Percentiles rank a stretch among this genome's conserved stretches.
These are phyloP conservation scores for Siniperca knerii DNA, from an alignment of 2,113 vertebrate species.

Conservation along the genomic window DNA sequence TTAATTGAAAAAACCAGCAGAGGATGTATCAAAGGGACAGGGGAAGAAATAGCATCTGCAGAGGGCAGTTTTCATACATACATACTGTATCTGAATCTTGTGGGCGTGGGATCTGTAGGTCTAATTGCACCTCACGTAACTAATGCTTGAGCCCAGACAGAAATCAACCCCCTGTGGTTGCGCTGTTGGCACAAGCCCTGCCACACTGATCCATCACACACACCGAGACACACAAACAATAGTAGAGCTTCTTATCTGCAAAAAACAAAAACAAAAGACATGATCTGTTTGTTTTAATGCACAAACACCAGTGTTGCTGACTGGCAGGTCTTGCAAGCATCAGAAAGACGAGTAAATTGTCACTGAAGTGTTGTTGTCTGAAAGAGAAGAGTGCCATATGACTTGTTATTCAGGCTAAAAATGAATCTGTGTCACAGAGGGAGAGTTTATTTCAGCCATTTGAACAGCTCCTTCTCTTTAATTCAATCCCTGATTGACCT, in stretches of 20 bases:
- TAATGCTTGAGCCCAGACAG: slow-evolving; percentile 46
- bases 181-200: background rate
- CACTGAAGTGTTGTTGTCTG: background rate
- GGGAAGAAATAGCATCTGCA: slow-evolving; percentile 21
- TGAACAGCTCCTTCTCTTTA: slow-evolving; percentile 10
- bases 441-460: slow-evolving; percentile 20
- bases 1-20: slow-evolving; percentile 74
- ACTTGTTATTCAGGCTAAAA: slow-evolving; percentile 15
- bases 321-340: background rate
- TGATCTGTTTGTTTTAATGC: background rate
- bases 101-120: slow-evolving; percentile 10
- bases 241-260: background rate
- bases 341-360: background rate
- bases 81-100: slow-evolving; percentile 19
- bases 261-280: background rate
- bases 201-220: slow-evolving; percentile 28
- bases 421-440: background rate
- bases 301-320: background rate
- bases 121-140: slow-evolving; percentile 9
- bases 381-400: background rate
- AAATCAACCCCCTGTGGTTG: slow-evolving; percentile 71
- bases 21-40: slow-evolving; percentile 63
- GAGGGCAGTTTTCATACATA: slow-evolving; percentile 33
- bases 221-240: slow-evolving; percentile 28
- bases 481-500: background rate